Evolutionary conservation across 2,888 invertebrate genomes (phyloP).

Genomic region (Carabus problematicus): DNA sequence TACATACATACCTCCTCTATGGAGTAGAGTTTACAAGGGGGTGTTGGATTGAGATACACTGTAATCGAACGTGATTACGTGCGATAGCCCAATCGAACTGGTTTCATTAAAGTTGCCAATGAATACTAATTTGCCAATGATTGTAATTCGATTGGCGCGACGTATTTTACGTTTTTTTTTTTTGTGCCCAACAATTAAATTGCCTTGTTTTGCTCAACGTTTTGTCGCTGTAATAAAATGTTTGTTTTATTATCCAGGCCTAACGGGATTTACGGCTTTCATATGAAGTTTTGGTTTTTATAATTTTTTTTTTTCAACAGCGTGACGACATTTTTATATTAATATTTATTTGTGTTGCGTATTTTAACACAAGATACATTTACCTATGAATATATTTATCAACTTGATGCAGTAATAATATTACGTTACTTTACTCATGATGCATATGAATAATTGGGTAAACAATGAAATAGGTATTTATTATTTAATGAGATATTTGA

Average conservation of each 20-base stretch:
- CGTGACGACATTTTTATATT: too few species aligned
- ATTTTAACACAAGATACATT: too few species aligned
- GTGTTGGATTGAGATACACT: constrained; percentile 19
- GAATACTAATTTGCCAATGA: constrained; percentile 35
- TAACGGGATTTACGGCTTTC: constrained; percentile 17
- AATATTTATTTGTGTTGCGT: too few species aligned
- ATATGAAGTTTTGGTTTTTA: not conserved
- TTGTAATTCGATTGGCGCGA: constrained; percentile 34
- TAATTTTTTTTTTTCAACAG: not conserved
- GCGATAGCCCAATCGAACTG: constrained; percentile 26
- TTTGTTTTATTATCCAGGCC: constrained; percentile 30
- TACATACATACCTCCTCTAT: too few species aligned
- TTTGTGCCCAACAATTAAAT: constrained; percentile 23
- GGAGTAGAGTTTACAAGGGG: not conserved
- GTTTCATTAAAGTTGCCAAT: constrained; percentile 30
- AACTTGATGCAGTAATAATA: too few species aligned
- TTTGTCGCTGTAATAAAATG: constrained; percentile 28
- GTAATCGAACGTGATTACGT: constrained; percentile 25
- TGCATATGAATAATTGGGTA: too few species aligned
- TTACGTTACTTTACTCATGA: too few species aligned
- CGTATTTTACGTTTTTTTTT: constrained; percentile 1
- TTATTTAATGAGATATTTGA: too few species aligned
- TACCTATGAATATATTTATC: too few species aligned
- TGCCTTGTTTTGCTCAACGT: constrained; percentile 19
- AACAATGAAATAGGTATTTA: too few species aligned